Percentiles rank a stretch among this genome's conserved stretches.
Conservation (phyloP, 2,888 invertebrate genomes). For the Folsomia candida region DNA sequence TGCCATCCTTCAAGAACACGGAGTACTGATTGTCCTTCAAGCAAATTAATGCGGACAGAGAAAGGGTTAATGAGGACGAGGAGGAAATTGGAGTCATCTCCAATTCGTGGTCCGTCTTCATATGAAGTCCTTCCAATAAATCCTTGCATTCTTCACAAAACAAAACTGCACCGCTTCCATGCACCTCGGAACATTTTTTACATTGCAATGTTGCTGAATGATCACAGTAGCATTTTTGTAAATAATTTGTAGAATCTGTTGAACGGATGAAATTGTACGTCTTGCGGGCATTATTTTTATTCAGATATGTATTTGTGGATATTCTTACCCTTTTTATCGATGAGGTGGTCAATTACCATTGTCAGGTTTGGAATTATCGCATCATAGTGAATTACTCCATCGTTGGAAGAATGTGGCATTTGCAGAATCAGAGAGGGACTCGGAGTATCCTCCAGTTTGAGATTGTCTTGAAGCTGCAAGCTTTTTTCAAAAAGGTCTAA, state of each 20-base stretch:
- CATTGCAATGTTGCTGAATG: conserved; percentile 37
- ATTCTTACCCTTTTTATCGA: conserved; percentile 24
- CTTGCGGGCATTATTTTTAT: neutral
- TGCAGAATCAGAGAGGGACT: conserved; percentile 37
- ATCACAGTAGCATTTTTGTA: conserved; percentile 31
- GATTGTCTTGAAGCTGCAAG: conserved; percentile 33
- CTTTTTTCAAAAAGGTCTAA: conserved; percentile 36
- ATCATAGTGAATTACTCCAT: conserved; percentile 38
- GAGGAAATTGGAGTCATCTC: conserved; percentile 23
- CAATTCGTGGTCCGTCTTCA: conserved; percentile 25
- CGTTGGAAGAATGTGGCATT: conserved; percentile 40
- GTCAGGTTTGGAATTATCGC: conserved; percentile 32
- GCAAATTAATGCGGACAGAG: conserved; percentile 30
- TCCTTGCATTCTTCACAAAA: conserved; percentile 38
- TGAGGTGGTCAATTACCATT: conserved; percentile 24
- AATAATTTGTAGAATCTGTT: neutral
- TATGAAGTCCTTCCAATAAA: conserved; percentile 33
- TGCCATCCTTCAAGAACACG: conserved; percentile 23
- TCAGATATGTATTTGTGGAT: no score
- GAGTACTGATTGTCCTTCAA: conserved; percentile 20
- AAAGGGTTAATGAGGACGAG: conserved; percentile 2
- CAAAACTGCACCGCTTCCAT: conserved; percentile 27
- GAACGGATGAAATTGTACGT: conserved; percentile 4
- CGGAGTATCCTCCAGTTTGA: conserved; percentile 32
- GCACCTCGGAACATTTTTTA: conserved; percentile 25